Evolutionary conservation across 2,888 invertebrate species (phyloP), one percentile per base, ranked within the genome.

Genomic region (Erpobdella octoculata): DNA sequence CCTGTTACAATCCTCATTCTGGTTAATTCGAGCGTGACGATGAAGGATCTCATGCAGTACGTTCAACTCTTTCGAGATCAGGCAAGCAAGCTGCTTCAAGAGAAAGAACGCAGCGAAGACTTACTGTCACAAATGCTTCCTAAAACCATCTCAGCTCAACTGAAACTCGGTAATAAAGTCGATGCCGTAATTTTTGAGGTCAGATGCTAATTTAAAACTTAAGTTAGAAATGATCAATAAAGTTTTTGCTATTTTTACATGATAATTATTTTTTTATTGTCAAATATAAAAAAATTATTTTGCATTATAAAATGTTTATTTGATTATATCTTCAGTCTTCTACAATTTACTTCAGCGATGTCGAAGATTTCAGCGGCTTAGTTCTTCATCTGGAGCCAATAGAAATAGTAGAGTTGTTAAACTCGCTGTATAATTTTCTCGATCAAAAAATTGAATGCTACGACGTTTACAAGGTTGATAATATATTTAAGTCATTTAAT

Each of bases 401-500:
- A 61, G 28, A 73, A 31, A 61, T 71, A 5, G 62, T 70, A 8
- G 48, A 62, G 41, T 21, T 71, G 8, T 62, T 73, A 15, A 71
- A 71, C 38, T 38, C 31, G 35, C 18, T 73, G 41, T 71, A 71
- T 62, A 71, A 66, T 48, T 59, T 73, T 53, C 61, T 73, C 41
- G 73, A 73, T 53, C 12, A 9, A 18, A 65, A 67, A 31, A 53
- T 67, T 31, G 46, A 66, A 18, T 67, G 31, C 53, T 62, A 72
- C 38, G 73, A 73, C 36, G 71, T 73, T 5, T 72, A 73, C 48
- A 71, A 71, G 53, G 41, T 70, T 31, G 21, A n/a, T n/a, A n/a
- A n/a, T n/a, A n/a, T n/a, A n/a, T n/a, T n/a, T n/a, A n/a, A n/a
- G n/a, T n/a, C n/a, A n/a, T n/a, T n/a, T n/a, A n/a, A n/a, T n/a